Conservation (phyloP, 2,888 invertebrate species). For the Acronicta psi region DNA sequence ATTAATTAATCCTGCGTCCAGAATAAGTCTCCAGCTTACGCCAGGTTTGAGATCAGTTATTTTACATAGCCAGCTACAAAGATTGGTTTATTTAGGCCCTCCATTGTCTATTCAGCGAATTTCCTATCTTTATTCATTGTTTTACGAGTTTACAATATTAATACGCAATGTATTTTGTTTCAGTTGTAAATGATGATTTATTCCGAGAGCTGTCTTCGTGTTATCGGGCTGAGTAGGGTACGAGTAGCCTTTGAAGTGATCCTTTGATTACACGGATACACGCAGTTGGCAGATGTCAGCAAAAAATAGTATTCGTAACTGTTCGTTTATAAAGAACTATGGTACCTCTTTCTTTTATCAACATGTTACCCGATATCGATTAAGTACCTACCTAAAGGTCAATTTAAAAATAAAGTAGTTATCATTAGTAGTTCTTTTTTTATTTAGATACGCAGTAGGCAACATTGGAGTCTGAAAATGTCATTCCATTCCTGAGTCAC, state of each 20-base stretch:
- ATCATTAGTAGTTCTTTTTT: too few relatives aligned
- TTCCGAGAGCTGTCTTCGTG: slow-evolving; percentile 47
- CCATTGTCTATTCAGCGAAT: slow-evolving; percentile 58
- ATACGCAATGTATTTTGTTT: slow-evolving; percentile 64
- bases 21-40: slow-evolving; percentile 46
- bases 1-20: slow-evolving; percentile 6
- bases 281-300: slow-evolving; percentile 13
- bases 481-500: too few relatives aligned
- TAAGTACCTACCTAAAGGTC: too few relatives aligned
- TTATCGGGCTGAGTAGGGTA: slow-evolving; percentile 45
- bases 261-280: slow-evolving; percentile 25
- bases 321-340: slow-evolving; percentile 1
- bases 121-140: slow-evolving; percentile 66
- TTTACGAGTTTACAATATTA: slow-evolving; percentile 58
- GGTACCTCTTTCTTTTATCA: slow-evolving; percentile 11
- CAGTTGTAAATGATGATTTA: slow-evolving; percentile 65
- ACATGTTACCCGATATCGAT: too few relatives aligned
- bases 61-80: slow-evolving; percentile 56
- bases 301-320: slow-evolving; percentile 23
- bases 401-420: too few relatives aligned
- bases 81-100: slow-evolving; percentile 60
- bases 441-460: too few relatives aligned
- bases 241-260: slow-evolving; percentile 49
- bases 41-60: slow-evolving; percentile 57
- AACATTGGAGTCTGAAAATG: too few relatives aligned